Conservation (phyloP, 2,888 invertebrate genomes). For the Diabrotica balteata region DNA sequence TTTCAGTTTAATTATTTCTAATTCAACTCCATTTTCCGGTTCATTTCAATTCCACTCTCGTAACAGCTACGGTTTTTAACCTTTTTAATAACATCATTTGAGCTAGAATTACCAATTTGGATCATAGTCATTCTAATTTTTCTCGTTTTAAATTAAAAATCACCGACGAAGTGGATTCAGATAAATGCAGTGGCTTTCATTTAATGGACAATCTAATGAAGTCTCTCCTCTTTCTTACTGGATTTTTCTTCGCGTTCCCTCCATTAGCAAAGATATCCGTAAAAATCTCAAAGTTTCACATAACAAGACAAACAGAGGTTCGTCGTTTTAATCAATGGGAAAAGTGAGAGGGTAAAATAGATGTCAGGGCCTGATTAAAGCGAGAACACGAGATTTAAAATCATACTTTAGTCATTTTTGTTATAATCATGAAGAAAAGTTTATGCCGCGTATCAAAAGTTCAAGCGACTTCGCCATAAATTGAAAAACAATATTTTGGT, state of each 20-base stretch:
- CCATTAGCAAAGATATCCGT: slow-evolving; percentile 22
- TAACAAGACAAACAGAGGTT: slow-evolving; percentile 24
- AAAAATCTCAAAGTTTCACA: slow-evolving; percentile 16
- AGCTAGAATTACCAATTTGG: no score
- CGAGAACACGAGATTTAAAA: neutral
- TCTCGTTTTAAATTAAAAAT: neutral
- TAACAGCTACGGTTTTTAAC: no score
- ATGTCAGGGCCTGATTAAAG: neutral
- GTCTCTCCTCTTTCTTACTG: neutral
- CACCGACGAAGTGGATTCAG: neutral
- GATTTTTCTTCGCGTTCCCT: neutral
- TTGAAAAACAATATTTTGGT: no score
- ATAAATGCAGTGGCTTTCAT: neutral
- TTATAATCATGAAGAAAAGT: no score
- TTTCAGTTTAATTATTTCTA: no score
- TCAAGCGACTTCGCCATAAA: no score
- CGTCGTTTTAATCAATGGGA: slow-evolving; percentile 18
- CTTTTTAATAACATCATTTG: no score
- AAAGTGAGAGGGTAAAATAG: slow-evolving; percentile 2
- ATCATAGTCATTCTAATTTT: no score
- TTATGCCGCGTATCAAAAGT: no score
- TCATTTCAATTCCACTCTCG: no score
- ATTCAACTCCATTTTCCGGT: no score
- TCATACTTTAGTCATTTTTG: no score
- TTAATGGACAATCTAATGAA: slow-evolving; percentile 9